Base-by-base conservation (phyloP, 1,140 invertebrate genomes). In the Proales similis region DNA sequence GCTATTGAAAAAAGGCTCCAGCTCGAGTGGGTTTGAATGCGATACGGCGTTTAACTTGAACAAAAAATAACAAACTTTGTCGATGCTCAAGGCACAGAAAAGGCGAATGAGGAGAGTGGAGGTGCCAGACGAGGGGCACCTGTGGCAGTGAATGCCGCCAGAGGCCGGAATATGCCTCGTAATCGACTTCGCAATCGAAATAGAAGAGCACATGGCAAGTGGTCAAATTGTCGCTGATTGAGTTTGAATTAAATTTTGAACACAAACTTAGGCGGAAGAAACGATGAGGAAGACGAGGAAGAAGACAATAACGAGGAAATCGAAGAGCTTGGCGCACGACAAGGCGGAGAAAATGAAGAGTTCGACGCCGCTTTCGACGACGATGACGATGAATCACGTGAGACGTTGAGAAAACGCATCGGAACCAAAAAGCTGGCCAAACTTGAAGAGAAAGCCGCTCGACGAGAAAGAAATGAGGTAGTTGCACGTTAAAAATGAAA, bases 391-490 rank as follows among this genome's bases (percentile, higher is more conserved):
- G 51, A 12, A 19, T 36, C 42, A 24, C 20, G 51, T 29, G 51
- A 57, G 38, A 45, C 45, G 36, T 30, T 61, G 4, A 45, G 39
- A 12, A 32, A 45, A 45, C 94, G 92, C 79, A 82, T 95, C 68
- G 92, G 92, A 5, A 85, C 88, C 0, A 96, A 96, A 74, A 74
- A 74, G 48, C 32, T 70, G 48, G 63, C 47, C 27, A 75, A 75
- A 53, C 63, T 74, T 24, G 67, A 74, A 46, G 72, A 71, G 0
- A 96, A 96, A 74, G 86, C 88, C 51, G 89, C 93, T 66, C 90
- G 85, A 68, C 86, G 86, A 70, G 80, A 83, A 6, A 81, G 84
- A 48, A 81, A 90, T 68, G 89, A 94, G 79, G 80, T 81, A 70
- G 65, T 45, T 49, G 24, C 2, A 6, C 9, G n/a, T 7, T 45